A percentile compares a stretch with the other conserved stretches of the same genome.
These are phyloP conservation scores for Polydrusus pterygomalis DNA, from an alignment of 2,888 invertebrate genomes.

Conservation along the genomic window DNA sequence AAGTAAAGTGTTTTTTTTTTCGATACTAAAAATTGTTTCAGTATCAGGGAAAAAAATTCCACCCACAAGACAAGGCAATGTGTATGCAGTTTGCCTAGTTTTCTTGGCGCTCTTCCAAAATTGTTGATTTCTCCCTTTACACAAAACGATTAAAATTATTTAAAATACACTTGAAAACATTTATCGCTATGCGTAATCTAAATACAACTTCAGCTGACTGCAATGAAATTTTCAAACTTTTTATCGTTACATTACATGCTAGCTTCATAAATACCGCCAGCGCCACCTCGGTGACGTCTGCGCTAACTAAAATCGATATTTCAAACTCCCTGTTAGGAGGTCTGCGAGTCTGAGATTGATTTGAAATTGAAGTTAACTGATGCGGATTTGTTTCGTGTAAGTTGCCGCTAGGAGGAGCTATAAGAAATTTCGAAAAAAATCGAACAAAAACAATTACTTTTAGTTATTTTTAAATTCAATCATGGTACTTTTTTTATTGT, in stretches of 20 bases:
- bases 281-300: neutral
- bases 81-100: no score
- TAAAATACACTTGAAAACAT: no score
- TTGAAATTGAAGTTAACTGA: neutral
- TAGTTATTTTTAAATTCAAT: neutral
- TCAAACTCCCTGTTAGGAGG: neutral
- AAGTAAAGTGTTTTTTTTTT: no score
- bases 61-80: no score
- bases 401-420: neutral
- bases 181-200: no score
- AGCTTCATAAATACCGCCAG: no score
- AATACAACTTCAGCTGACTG: neutral
- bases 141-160: no score
- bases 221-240: neutral
- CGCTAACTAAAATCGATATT: slow-evolving; percentile 5
- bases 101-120: no score
- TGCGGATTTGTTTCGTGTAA: neutral
- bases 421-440: neutral
- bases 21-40: no score
- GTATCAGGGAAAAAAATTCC: no score
- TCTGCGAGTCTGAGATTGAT: neutral
- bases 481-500: no score
- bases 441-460: neutral
- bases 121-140: no score
- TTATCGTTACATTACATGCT: neutral